phyloP scores from a whole-genome alignment of 2,888 invertebrate species.

The Nephrotoma appendiculata region DNA sequence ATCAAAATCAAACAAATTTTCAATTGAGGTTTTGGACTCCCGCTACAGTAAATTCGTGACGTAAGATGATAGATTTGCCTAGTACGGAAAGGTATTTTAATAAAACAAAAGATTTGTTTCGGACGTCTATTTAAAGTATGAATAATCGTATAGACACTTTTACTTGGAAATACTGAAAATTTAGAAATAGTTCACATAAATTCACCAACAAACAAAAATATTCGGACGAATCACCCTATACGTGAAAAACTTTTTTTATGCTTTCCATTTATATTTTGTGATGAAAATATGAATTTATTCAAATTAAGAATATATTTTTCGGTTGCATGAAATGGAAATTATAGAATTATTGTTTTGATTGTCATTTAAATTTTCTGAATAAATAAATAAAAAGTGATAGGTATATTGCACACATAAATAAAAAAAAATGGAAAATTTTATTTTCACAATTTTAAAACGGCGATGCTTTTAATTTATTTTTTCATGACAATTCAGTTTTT shows the following conservation, averaged over 20 bases:
- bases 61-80: too few relatives aligned
- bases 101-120: too few relatives aligned
- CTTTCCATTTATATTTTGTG: background rate
- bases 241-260: background rate
- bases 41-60: too few relatives aligned
- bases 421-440: background rate
- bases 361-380: background rate
- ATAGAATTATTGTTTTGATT: constrained; percentile 2
- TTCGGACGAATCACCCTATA: background rate
- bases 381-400: background rate
- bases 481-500: background rate
- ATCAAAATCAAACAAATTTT: too few relatives aligned
- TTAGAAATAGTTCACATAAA: too few relatives aligned
- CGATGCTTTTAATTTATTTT: background rate
- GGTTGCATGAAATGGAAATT: constrained; percentile 2
- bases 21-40: too few relatives aligned
- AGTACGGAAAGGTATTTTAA: too few relatives aligned
- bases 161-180: too few relatives aligned
- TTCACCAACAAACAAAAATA: too few relatives aligned
- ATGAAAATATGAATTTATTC: background rate
- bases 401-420: background rate
- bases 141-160: too few relatives aligned
- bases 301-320: constrained; percentile 1
- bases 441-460: background rate
- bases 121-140: too few relatives aligned